Evolutionary conservation across 2,113 vertebrate genomes (phyloP), one percentile per base, ranked within the genome.

Genomic region (Podiceps cristatus): DNA sequence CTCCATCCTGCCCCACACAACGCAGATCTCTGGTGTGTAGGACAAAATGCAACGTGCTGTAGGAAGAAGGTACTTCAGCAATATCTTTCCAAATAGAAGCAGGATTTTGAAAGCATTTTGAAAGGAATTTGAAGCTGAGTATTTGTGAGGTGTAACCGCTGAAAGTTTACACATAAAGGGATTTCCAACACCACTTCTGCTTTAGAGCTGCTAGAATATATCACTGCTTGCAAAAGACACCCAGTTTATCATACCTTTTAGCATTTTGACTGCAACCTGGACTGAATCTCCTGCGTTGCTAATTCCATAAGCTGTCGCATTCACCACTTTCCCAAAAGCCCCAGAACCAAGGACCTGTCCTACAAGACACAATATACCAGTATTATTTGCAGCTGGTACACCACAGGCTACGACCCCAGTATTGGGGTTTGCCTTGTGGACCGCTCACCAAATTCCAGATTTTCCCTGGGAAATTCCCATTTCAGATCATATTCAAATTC

Each of bases 211-310:
- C 31, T 37, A 35, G 59, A 47, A 49, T 2, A 42, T 11, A 6
- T 45, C 17, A 23, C 8, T 50, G 24, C 37, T 79, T 77, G 47
- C 1, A 3, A 59, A 58, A 64, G 29, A 25, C 35, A 47, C 20
- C 7, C 49, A 72, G 8, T 49, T 92, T 37, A 80, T 73, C 4
- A 14, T 98, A 99, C 99, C 99, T 99, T 99, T 99, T 15, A 99
- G 97, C 99, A 99, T 99, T 98, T 99, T 99, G 64, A 99, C 99
- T 3, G 99, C 99, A 2, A 99, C 99, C 95, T 99, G 99, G 96
- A 99, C 97, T 1, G 99, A 99, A 59, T 98, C 98, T 73, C 98
- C 99, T 2, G 98, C 98, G 58, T 97, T 98, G 94, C 96, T 98
- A 90, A 99, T 99, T 80, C 99, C 99, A 63, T 99, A 99, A 55